Conservation (phyloP, 2,113 vertebrate species). For the Isichthys henryi region DNA sequence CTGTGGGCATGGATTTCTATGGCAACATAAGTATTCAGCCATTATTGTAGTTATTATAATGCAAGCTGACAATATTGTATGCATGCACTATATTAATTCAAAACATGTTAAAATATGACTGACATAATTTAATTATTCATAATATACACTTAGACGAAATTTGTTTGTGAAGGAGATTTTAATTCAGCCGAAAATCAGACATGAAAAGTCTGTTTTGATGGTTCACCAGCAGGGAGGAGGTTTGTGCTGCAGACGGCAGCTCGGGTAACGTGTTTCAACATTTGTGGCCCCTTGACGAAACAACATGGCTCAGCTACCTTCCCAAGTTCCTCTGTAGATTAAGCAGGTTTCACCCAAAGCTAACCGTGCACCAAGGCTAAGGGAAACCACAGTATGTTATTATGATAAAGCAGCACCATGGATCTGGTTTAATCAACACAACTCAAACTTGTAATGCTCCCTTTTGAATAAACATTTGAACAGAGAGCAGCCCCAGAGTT, state of each 20-base stretch:
- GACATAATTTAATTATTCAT: neutral
- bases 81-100: neutral
- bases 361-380: neutral
- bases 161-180: neutral
- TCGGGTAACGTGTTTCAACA: neutral
- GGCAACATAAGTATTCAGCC: neutral
- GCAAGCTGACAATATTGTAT: neutral
- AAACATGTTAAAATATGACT: neutral
- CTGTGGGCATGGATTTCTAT: neutral
- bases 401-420: neutral
- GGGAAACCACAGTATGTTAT: neutral
- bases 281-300: neutral
- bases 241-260: neutral
- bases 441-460: neutral
- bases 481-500: neutral
- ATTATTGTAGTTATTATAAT: neutral
- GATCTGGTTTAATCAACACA: neutral
- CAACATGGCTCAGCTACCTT: no score
- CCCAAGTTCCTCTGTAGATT: neutral
- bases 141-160: neutral
- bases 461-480: conserved; percentile 1
- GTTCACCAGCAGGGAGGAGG: neutral
- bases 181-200: neutral
- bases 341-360: neutral
- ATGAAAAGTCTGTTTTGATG: neutral